These are phyloP conservation scores for Bombus soroeensis DNA, from an alignment of 1,140 invertebrate genomes.

Conservation along the genomic window DNA sequence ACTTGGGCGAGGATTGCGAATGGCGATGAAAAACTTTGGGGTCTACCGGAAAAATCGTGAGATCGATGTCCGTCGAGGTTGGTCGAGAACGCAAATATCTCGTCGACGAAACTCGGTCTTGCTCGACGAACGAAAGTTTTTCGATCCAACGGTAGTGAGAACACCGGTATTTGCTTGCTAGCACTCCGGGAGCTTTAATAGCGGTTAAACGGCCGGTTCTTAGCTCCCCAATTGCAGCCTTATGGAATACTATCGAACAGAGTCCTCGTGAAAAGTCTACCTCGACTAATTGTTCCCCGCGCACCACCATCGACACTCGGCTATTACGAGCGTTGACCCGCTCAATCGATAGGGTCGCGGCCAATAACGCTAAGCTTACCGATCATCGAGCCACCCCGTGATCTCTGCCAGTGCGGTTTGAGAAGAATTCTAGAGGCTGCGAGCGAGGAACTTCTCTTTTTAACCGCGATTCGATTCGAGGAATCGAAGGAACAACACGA, in stretches of 20 bases:
- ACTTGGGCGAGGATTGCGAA: not conserved
- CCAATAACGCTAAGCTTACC: conserved; percentile 11
- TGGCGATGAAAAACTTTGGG: not conserved
- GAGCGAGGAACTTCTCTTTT: conserved; percentile 7
- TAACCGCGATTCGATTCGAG: not conserved
- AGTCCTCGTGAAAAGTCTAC: conserved; percentile 3
- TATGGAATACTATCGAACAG: conserved; percentile 3
- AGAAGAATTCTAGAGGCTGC: conserved; percentile 10
- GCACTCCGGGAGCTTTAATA: not conserved
- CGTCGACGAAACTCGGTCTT: not conserved
- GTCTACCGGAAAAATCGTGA: not conserved
- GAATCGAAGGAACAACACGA: conserved; percentile 19
- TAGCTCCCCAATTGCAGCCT: conserved; percentile 1
- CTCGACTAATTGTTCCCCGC: conserved; percentile 12
- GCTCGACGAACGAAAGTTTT: not conserved
- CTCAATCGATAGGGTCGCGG: conserved; percentile 18
- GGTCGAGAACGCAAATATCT: not conserved
- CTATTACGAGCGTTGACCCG: not conserved
- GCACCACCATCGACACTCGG: not conserved
- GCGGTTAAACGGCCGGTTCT: conserved; percentile 15
- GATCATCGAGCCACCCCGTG: not conserved
- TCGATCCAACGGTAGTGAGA: not conserved
- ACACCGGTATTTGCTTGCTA: not conserved
- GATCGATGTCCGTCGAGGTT: not conserved
- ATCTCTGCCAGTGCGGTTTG: not conserved